Evolutionary conservation across 2,888 invertebrate species (phyloP).

Genomic region (Athetis lepigone): DNA sequence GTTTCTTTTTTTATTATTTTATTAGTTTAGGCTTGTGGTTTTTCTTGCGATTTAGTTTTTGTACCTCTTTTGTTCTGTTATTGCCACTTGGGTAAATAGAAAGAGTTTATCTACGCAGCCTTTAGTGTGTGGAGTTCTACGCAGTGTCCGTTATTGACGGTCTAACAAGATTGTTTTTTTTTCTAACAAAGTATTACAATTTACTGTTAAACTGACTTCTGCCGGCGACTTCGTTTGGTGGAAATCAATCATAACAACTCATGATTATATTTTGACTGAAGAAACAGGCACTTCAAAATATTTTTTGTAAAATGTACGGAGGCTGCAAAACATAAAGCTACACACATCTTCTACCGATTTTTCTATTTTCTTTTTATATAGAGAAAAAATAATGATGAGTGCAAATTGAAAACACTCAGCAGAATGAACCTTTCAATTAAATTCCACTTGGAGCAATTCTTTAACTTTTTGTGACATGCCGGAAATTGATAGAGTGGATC

Average conservation of each 20-base stretch:
- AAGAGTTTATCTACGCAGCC: background rate
- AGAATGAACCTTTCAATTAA: slow-evolving; percentile 2
- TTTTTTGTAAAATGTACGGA: background rate
- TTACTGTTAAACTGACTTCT: too few species aligned
- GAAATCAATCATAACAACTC: too few species aligned
- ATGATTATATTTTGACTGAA: too few species aligned
- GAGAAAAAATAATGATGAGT: background rate
- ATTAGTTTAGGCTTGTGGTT: background rate
- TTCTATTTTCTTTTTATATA: background rate
- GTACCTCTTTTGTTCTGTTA: background rate
- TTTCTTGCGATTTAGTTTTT: too few species aligned
- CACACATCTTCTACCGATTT: background rate
- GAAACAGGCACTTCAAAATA: too few species aligned
- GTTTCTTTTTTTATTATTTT: slow-evolving; percentile 17
- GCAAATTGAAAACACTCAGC: background rate
- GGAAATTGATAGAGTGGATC: slow-evolving; percentile 16
- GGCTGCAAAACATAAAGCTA: background rate
- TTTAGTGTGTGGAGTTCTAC: too few species aligned
- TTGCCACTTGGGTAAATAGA: background rate
- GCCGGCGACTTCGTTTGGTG: too few species aligned
- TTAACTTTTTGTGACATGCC: slow-evolving; percentile 11
- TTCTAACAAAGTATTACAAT: background rate
- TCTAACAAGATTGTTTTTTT: too few species aligned
- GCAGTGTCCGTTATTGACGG: too few species aligned
- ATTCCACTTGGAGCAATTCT: slow-evolving; percentile 1